Base-by-base conservation (phyloP, 1,140 invertebrate species). In the Drosophila seguyi region DNA sequence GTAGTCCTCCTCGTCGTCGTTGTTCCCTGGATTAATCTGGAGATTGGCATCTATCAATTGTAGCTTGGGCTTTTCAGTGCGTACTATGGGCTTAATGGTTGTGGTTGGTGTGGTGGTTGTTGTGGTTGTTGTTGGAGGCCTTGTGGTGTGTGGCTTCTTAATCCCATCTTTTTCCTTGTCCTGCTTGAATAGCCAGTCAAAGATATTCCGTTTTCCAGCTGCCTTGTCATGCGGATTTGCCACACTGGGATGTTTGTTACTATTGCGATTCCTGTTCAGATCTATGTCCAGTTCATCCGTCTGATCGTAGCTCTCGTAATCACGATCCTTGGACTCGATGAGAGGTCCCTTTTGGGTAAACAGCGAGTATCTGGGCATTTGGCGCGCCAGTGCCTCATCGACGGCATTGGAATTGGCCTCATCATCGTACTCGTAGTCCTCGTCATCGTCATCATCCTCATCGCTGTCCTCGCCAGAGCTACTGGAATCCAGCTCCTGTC, bases 331-430 rank as follows among this genome's bases (percentile, higher is more conserved):
- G 48, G 39, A 34, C 13, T 60, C 65, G 1, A 81, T 61, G 34
- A 50, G 39, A 0, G 82, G 66, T 48, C 68, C 3, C n/a, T 87
- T 75, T 2, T 90, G 69, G 8, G 47, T 82, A 14, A 90, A 90
- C 2, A 90, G 39, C 0, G 85, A 90, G 13, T 90, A 90, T 29
- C 85, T 68, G n/a, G 81, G 82, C 82, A 90, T 91, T 76, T 87
- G 76, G 0, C 81, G 74, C 27, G 74, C 62, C 48, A 78, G 20
- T 16, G 81, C 82, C 6, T 63, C 57, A 7, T 79, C 67, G 0
- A 59, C 79, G 0, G 55, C 75, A 31, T 72, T 72, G 4, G 58
- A 48, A 22, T 57, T 45, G 20, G 34, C 11, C 3, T 73, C 59
- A 6, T 65, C 47, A 0, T 72, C 67, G 4, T 57, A 56, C 25